Conservation (phyloP, 2,888 invertebrate species). For the Willowsia nigromaculata region DNA sequence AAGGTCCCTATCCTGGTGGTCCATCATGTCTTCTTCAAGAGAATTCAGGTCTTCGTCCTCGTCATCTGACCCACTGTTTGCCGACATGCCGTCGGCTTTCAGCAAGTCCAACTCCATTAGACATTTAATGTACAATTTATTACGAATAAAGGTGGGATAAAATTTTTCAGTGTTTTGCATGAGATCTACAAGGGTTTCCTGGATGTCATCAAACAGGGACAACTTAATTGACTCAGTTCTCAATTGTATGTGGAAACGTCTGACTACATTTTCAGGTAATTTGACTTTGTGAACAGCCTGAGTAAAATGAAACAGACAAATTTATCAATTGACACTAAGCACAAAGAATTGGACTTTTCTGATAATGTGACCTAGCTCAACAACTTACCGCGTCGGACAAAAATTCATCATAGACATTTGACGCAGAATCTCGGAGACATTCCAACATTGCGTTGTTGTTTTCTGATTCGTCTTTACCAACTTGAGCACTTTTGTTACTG, state of each 20-base stretch:
- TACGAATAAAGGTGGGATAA: conserved; percentile 85
- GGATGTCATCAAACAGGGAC: conserved; percentile 91
- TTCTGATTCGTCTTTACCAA: conserved; percentile 72
- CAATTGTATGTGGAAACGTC: conserved; percentile 84
- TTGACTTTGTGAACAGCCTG: conserved; percentile 85
- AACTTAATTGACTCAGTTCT: conserved; percentile 85
- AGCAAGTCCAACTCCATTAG: conserved; percentile 87
- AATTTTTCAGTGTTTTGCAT: conserved; percentile 84
- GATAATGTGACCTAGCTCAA: too few relatives aligned
- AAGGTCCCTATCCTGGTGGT: conserved; percentile 80
- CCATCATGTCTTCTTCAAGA: conserved; percentile 82
- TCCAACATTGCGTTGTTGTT: conserved; percentile 79
- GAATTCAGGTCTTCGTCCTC: conserved; percentile 83
- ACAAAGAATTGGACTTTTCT: background rate
- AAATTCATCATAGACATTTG: conserved; percentile 88
- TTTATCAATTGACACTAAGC: background rate
- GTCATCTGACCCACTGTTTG: conserved; percentile 79
- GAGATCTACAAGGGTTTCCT: conserved; percentile 86
- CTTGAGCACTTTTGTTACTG: conserved; percentile 55
- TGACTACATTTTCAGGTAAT: conserved; percentile 84
- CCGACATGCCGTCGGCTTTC: conserved; percentile 81
- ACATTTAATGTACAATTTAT: conserved; percentile 86
- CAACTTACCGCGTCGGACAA: conserved; percentile 85
- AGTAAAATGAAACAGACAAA: background rate
- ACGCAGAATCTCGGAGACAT: conserved; percentile 83